Conservation (phyloP, 2,113 vertebrate species). For the Prunella fulvescens region DNA sequence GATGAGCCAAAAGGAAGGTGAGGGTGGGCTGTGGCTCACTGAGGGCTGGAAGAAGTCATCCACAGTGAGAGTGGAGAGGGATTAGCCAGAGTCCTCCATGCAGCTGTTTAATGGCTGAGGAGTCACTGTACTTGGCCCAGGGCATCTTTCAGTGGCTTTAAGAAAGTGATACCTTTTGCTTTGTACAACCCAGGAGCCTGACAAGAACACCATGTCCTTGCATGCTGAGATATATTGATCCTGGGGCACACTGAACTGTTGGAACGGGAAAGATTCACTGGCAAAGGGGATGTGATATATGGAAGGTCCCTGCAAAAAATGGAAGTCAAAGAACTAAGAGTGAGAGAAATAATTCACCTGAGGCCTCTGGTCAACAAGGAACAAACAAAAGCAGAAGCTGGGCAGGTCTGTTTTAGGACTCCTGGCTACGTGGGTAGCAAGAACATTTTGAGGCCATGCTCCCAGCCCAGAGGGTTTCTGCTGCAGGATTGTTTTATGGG, state of each 20-base stretch:
- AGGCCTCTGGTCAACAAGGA: neutral
- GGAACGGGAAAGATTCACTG: conserved; percentile 40
- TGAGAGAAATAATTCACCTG: conserved; percentile 13
- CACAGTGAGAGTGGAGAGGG: neutral
- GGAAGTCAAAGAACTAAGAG: neutral
- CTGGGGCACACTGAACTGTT: neutral
- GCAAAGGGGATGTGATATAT: conserved; percentile 4
- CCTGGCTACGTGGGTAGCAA: neutral
- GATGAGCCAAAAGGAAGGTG: neutral
- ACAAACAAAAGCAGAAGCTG: neutral
- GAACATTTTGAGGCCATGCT: neutral
- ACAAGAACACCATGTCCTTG: conserved; percentile 57
- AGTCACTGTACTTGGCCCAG: neutral
- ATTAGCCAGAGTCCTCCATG: neutral
- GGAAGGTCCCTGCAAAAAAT: neutral
- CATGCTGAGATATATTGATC: conserved; percentile 57
- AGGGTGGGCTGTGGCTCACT: neutral
- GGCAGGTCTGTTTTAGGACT: neutral
- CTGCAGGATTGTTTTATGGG: neutral
- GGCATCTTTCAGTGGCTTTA: neutral
- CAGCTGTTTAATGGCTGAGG: neutral
- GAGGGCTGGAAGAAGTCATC: neutral
- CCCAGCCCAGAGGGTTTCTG: neutral
- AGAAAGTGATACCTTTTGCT: conserved; percentile 49
- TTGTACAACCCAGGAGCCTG: neutral